Base-by-base conservation (phyloP, 2,888 invertebrate species). In the Invenusta paracnida region DNA sequence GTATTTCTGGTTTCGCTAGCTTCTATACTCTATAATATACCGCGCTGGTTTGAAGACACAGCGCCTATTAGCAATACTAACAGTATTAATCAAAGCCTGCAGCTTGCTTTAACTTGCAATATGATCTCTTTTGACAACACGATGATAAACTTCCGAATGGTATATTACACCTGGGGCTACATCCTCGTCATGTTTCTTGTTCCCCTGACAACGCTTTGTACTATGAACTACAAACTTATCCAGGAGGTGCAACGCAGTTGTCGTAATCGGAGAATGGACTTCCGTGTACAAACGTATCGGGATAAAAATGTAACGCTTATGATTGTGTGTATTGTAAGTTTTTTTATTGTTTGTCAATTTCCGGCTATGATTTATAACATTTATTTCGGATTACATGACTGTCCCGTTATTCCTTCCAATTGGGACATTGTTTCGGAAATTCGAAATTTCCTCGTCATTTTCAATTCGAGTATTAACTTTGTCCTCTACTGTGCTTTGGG, bases 401-500 rank as follows among this genome's bases (percentile, higher is more conserved):
- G 48, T n/a, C 82, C 82, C 1, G 27, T 5, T 25, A 27, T 29
- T 82, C 5, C 28, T n/a, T 29, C 30, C 28, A n/a, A n/a, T 1
- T 82, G 82, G 82, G 82, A 82, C n/a, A 29, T 82, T 82, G 28
- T 82, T 5, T 82, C 82, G 5, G 82, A 82, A 27, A 23, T 89
- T 30, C 96, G 95, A 90, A 97, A 97, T 92, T 93, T 97, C 82
- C 93, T 97, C 87, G 96, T 97, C 86, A 96, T 96, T 88, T 94
- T 97, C 91, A 97, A 97, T 92, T 96, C 96, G 89, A 96, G 96
- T 90, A 96, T 96, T 88, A 97, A 97, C 92, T 97, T 97, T 91
- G 94, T 97, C 88, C 96, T 97, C 89, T 97, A 97, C 92, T 96
- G 96, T 87, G 96, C 96, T 88, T 97, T 97, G 91, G 97, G 97